These are phyloP conservation scores for Pantelozetes paolii DNA, from an alignment of 2,888 invertebrate species.

Conservation along the genomic window DNA sequence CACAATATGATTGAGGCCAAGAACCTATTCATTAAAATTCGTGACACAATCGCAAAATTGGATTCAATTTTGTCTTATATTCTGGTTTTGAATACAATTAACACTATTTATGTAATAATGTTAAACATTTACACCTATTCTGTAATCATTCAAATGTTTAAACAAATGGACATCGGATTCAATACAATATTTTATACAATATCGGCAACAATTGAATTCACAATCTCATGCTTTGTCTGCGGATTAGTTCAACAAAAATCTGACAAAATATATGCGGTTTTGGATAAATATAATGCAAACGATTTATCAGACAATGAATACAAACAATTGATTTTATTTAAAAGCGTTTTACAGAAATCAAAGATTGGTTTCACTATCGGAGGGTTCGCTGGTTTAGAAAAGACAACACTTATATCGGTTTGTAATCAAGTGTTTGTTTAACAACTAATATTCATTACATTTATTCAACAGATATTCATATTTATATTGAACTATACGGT, in stretches of 20 bases:
- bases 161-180: background rate
- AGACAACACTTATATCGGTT: constrained; percentile 11
- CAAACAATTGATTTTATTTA: constrained; percentile 9
- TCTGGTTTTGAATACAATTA: background rate
- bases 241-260: constrained; percentile 7
- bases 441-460: background rate
- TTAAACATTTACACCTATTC: background rate
- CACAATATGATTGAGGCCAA: background rate
- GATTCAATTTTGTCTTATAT: background rate
- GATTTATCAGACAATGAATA: background rate
- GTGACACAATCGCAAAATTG: background rate
- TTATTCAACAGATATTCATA: background rate
- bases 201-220: background rate
- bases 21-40: background rate
- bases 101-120: background rate
- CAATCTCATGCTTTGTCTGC: background rate
- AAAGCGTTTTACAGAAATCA: background rate
- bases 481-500: background rate
- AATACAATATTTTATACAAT: no score
- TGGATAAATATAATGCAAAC: background rate
- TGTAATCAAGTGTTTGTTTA: no score
- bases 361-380: background rate
- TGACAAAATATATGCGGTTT: background rate
- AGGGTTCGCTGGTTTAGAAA: background rate
- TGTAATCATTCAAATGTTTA: no score